These are phyloP conservation scores for Schizopygopsis pylzovi DNA, from an alignment of 2,797 vertebrate species.

Conservation along the genomic window DNA sequence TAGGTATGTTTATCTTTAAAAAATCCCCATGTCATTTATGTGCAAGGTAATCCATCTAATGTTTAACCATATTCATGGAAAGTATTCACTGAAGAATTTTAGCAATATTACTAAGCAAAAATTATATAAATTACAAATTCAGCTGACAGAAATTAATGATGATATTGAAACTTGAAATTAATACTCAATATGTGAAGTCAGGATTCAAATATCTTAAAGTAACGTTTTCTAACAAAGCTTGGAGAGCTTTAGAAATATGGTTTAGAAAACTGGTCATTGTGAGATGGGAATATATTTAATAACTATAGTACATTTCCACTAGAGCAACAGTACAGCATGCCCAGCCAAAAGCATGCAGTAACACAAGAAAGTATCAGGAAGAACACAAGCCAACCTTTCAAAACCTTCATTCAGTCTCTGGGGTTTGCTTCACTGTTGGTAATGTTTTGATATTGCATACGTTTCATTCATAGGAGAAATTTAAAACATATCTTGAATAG, in stretches of 20 bases:
- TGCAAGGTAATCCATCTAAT: background rate
- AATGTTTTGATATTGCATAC: background rate
- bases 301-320: background rate
- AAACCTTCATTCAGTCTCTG: background rate
- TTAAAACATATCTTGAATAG: background rate
- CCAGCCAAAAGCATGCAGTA: background rate
- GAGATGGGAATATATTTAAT: background rate
- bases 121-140: background rate
- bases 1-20: background rate
- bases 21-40: background rate
- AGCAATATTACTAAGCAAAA: background rate
- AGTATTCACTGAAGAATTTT: background rate
- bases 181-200: background rate
- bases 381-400: background rate
- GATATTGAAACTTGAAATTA: background rate
- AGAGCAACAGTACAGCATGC: background rate
- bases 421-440: background rate
- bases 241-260: constrained; percentile 47
- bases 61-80: background rate
- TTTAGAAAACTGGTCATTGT: background rate
- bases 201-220: background rate
- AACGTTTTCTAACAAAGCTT: constrained; percentile 44
- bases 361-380: background rate
- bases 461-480: background rate
- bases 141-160: background rate